These are phyloP conservation scores for Lamellibrachia luymesi DNA, from an alignment of 1,140 invertebrate species.

Conservation along the genomic window DNA sequence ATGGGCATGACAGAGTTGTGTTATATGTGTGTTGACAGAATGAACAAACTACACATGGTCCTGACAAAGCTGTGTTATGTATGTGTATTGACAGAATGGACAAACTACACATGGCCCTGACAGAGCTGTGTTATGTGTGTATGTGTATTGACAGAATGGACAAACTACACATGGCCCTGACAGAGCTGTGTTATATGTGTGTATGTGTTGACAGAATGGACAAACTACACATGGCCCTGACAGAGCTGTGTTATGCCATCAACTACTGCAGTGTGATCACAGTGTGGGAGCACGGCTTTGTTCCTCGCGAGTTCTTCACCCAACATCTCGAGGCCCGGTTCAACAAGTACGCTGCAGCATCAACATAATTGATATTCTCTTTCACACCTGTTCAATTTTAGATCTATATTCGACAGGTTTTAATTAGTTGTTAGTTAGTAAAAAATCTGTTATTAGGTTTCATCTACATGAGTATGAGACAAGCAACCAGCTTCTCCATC, in stretches of 20 bases:
- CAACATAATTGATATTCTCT: not conserved
- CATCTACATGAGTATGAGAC: not conserved
- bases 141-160: too few relatives aligned
- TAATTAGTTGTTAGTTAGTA: not conserved
- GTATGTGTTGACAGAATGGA: slow-evolving; percentile 72
- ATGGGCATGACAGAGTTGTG: too few relatives aligned
- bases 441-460: not conserved
- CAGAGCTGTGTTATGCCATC: slow-evolving; percentile 94
- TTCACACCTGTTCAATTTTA: not conserved
- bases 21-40: too few relatives aligned
- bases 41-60: too few relatives aligned
- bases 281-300: slow-evolving; percentile 99
- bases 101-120: too few relatives aligned
- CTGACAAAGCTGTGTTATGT: too few relatives aligned
- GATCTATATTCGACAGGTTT: not conserved
- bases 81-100: too few relatives aligned
- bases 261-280: slow-evolving; percentile 96
- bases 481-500: not conserved
- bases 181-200: too few relatives aligned
- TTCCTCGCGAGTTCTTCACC: slow-evolving; percentile 93
- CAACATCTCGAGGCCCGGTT: slow-evolving; percentile 90
- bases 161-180: too few relatives aligned
- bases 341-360: slow-evolving; percentile 53
- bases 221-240: slow-evolving; percentile 97
- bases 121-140: too few relatives aligned